Evolutionary conservation across 2,888 invertebrate species (phyloP).

Genomic region (Microplitis deprimator): DNA sequence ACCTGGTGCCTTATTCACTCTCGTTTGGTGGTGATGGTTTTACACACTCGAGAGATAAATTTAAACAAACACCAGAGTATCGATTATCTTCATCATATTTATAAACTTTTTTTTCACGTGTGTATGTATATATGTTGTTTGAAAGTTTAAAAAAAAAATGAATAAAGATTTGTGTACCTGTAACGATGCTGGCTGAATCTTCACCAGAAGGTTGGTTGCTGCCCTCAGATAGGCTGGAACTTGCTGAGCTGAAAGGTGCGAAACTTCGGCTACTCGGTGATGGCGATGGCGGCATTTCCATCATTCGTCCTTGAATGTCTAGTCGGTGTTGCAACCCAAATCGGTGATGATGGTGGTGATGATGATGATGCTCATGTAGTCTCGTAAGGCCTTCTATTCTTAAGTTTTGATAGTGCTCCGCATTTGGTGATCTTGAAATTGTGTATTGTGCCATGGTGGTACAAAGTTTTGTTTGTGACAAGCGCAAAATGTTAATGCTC

Average conservation of each 20-base stretch:
- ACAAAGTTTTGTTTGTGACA: conserved; percentile 52
- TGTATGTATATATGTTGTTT: conserved; percentile 27
- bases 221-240: conserved; percentile 87
- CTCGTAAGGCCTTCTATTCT: conserved; percentile 70
- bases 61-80: conserved; percentile 12
- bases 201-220: conserved; percentile 72
- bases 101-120: conserved; percentile 10
- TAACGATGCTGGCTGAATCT: conserved; percentile 86
- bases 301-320: conserved; percentile 69
- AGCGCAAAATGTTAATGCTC: conserved; percentile 68
- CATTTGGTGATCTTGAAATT: conserved; percentile 67
- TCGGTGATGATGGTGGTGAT: conserved; percentile 63
- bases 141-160: conserved; percentile 41
- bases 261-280: conserved; percentile 87
- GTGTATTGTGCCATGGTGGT: not conserved
- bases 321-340: conserved; percentile 69
- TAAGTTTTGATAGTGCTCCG: conserved; percentile 69
- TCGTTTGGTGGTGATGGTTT: conserved; percentile 62
- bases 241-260: conserved; percentile 90
- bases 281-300: conserved; percentile 82
- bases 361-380: conserved; percentile 66
- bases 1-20: conserved; percentile 34
- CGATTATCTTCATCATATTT: conserved; percentile 16
- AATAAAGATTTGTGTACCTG: conserved; percentile 77
- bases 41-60: conserved; percentile 43